phyloP scores from a whole-genome alignment of 1,140 invertebrate species.

The Pseudoatta argentina region DNA sequence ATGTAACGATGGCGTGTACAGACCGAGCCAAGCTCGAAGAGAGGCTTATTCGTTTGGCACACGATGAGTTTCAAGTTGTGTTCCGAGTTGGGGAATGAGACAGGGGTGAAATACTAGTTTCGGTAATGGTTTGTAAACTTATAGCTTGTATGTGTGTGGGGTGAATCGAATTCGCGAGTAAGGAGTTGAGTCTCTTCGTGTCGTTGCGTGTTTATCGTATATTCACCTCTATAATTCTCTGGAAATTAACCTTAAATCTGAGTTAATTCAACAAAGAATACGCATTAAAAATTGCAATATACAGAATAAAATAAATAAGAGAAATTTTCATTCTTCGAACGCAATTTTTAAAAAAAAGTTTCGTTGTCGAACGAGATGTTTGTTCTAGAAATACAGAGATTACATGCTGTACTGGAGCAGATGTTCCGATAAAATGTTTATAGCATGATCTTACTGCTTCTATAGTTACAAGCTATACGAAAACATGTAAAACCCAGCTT shows the following conservation, averaged over 20 bases:
- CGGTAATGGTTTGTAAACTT: conserved; percentile 55
- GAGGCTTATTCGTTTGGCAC: background rate
- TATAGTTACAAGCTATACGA: background rate
- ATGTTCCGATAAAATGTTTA: conserved; percentile 19
- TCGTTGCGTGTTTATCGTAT: conserved; percentile 3
- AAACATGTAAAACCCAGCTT: conserved; percentile 2
- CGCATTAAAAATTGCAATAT: background rate
- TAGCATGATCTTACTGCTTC: background rate
- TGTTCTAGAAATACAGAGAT: background rate
- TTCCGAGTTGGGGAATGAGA: background rate
- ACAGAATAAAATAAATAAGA: background rate
- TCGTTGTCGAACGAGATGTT: background rate
- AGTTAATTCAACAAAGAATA: background rate
- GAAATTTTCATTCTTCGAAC: background rate
- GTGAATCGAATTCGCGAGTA: conserved; percentile 30
- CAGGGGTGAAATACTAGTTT: conserved; percentile 32
- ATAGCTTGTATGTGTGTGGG: conserved; percentile 12
- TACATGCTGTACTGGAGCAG: background rate
- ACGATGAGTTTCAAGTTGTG: background rate
- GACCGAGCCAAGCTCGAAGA: conserved; percentile 8
- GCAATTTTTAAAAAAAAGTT: background rate
- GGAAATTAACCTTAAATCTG: conserved; percentile 14
- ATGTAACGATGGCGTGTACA: background rate
- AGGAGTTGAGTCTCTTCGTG: background rate
- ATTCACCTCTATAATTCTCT: background rate